Evolutionary conservation across 1,140 invertebrate genomes (phyloP).

Genomic region (Ectropis grisescens): DNA sequence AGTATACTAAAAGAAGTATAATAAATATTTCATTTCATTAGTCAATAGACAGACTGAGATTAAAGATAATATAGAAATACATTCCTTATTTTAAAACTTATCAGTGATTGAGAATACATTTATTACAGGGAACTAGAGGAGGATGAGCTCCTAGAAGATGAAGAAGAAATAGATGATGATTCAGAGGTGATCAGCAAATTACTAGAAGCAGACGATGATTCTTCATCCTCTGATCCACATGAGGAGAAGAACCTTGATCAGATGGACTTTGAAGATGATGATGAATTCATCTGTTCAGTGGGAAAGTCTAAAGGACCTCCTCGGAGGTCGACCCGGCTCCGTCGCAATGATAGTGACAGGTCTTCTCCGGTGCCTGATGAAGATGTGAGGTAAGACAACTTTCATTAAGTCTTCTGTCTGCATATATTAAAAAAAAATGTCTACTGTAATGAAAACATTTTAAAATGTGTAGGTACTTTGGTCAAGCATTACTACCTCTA

Average conservation of each 20-base stretch:
- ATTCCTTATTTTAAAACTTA: neutral
- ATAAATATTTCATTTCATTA: too few relatives aligned
- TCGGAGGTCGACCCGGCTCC: constrained; percentile 26
- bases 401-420: neutral
- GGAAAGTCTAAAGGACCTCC: constrained; percentile 13
- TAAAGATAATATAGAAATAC: neutral
- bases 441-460: neutral
- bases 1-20: too few relatives aligned
- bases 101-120: neutral
- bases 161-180: constrained; percentile 55
- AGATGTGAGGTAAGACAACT: constrained; percentile 10
- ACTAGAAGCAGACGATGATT: constrained; percentile 41
- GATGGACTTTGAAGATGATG: constrained; percentile 36
- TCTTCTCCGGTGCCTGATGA: constrained; percentile 21
- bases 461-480: too few relatives aligned
- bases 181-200: constrained; percentile 45
- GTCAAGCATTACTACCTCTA: too few relatives aligned
- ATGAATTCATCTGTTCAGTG: constrained; percentile 28
- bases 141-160: constrained; percentile 23
- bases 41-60: too few relatives aligned
- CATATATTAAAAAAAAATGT: constrained; percentile 4
- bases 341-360: constrained; percentile 30
- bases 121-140: constrained; percentile 24
- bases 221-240: too few relatives aligned
- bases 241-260: too few relatives aligned